Percentiles rank a stretch among this genome's conserved stretches.
Evolutionary conservation across 1,140 invertebrate species (phyloP).

Genomic region (Monomorium pharaonis): DNA sequence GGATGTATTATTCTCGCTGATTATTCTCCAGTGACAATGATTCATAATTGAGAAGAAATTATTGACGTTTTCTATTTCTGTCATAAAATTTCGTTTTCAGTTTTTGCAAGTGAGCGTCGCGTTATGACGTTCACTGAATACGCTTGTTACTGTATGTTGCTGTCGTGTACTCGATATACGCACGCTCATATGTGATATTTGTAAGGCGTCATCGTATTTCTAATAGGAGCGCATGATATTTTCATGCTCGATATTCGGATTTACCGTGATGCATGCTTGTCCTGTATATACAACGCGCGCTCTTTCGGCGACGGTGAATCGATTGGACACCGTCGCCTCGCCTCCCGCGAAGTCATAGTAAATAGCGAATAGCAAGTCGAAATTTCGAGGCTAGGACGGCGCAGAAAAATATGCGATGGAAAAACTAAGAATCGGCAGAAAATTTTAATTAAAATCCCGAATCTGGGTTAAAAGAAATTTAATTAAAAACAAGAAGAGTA

Average conservation of each 20-base stretch:
- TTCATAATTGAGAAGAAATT: background rate
- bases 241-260: constrained; percentile 32
- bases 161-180: constrained; percentile 4
- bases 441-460: constrained; percentile 58
- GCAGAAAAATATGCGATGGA: constrained; percentile 29
- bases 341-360: constrained; percentile 59
- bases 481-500: constrained; percentile 58
- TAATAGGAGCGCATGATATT: constrained; percentile 44
- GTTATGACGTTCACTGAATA: background rate
- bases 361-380: constrained; percentile 52
- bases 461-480: constrained; percentile 57
- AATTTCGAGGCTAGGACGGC: constrained; percentile 43
- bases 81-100: constrained; percentile 8
- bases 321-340: constrained; percentile 59
- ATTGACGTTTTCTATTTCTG: background rate
- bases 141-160: constrained; percentile 14
- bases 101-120: background rate
- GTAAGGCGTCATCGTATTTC: constrained; percentile 53
- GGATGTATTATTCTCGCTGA: background rate
- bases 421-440: constrained; percentile 58
- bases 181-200: constrained; percentile 44
- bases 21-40: background rate
- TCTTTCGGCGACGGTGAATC: constrained; percentile 64
- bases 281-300: constrained; percentile 25
- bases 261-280: constrained; percentile 23